Evolutionary conservation across 2,888 invertebrate species (phyloP).

Genomic region (Villa cingulata): DNA sequence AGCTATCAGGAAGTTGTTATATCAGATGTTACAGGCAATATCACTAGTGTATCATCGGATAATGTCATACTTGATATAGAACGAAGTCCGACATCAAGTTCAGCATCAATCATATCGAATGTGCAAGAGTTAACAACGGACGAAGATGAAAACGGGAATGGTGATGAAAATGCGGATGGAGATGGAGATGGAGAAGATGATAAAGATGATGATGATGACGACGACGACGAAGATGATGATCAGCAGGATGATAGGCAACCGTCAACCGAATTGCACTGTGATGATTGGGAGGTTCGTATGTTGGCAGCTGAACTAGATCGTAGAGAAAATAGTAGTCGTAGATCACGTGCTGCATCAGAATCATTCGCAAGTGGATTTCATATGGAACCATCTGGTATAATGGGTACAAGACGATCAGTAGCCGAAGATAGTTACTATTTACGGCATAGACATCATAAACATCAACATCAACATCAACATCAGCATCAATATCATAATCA

Average conservation of each 20-base stretch:
- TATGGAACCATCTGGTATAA: neutral
- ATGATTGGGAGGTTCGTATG: conserved; percentile 69
- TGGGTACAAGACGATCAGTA: too few species aligned
- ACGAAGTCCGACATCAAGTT: conserved; percentile 29
- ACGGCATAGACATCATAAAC: too few species aligned
- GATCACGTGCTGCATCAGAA: conserved; percentile 27
- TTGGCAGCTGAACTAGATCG: conserved; percentile 58
- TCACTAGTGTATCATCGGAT: conserved; percentile 32
- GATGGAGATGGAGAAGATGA: conserved; percentile 9
- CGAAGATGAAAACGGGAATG: conserved; percentile 22
- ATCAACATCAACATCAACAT: neutral
- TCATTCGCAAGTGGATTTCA: conserved; percentile 9
- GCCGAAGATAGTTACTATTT: too few species aligned
- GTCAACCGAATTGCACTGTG: conserved; percentile 26
- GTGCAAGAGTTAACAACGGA: conserved; percentile 5
- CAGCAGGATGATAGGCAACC: conserved; percentile 17
- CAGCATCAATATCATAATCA: neutral
- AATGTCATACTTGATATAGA: conserved; percentile 32
- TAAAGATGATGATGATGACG: conserved; percentile 21
- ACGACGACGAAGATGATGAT: conserved; percentile 11
- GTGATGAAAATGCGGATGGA: conserved; percentile 22
- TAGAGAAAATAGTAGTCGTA: conserved; percentile 35
- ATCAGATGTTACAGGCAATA: conserved; percentile 35
- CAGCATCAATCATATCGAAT: conserved; percentile 27
- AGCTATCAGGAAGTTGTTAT: conserved; percentile 30